phyloP scores from a whole-genome alignment of 2,113 vertebrate species.

The Ceyx cyanopectus region DNA sequence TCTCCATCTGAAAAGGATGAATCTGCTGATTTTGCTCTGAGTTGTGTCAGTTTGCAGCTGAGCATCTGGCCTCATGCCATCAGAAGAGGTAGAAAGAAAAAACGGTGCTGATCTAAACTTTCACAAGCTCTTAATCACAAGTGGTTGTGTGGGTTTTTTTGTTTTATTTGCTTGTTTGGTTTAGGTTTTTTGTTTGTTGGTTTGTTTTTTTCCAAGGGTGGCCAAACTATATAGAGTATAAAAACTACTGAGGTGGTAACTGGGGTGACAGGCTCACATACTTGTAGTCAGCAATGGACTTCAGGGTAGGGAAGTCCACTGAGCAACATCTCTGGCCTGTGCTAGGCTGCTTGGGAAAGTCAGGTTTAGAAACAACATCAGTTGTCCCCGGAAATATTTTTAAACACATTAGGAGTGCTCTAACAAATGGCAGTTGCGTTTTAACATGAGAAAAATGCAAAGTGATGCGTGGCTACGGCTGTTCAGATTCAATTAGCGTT shows the following conservation, averaged over 20 bases:
- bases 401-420: neutral
- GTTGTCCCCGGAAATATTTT: neutral
- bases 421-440: neutral
- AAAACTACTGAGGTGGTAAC: neutral
- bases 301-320: neutral
- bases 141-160: neutral
- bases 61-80: neutral
- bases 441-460: conserved; percentile 8
- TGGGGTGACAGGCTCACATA: neutral
- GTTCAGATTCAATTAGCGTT: conserved; percentile 18
- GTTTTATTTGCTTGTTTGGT: neutral
- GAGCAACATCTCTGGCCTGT: neutral
- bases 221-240: neutral
- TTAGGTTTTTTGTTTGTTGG: neutral
- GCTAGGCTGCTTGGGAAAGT: neutral
- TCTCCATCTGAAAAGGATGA: neutral
- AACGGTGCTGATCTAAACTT: neutral
- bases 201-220: neutral
- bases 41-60: neutral
- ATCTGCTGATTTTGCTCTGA: neutral
- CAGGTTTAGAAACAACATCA: neutral
- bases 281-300: neutral
- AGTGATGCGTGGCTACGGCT: neutral
- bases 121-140: neutral
- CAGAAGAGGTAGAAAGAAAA: neutral